Evolutionary conservation across 1,140 invertebrate genomes (phyloP).

Genomic region (Cecropterus lyciades): DNA sequence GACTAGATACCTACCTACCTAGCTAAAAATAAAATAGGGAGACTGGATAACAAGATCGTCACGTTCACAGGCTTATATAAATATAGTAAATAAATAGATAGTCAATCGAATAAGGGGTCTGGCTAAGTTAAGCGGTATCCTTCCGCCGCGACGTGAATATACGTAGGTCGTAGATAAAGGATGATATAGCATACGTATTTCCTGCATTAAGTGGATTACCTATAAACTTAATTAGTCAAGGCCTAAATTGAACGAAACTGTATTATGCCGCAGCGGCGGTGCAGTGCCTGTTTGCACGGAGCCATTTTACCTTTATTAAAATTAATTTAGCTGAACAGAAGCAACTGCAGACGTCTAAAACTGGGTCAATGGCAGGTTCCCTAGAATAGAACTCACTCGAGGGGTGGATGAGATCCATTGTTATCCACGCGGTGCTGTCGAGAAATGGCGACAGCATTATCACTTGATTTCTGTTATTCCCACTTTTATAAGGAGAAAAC

Average conservation of each 20-base stretch:
- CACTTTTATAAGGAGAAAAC: slow-evolving; percentile 12
- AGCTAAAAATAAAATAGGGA: too few species aligned
- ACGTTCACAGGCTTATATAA: too few species aligned
- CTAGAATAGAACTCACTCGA: slow-evolving; percentile 64
- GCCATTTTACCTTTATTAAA: slow-evolving; percentile 64
- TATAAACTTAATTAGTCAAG: slow-evolving; percentile 9
- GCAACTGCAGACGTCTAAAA: slow-evolving; percentile 44
- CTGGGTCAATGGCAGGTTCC: slow-evolving; percentile 64
- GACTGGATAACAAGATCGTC: too few species aligned
- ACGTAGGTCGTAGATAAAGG: too few species aligned
- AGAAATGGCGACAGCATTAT: slow-evolving; percentile 36
- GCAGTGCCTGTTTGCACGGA: slow-evolving; percentile 50
- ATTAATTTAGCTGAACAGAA: slow-evolving; percentile 57
- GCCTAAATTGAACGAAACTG: slow-evolving; percentile 1
- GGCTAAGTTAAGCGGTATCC: too few species aligned
- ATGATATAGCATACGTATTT: too few species aligned
- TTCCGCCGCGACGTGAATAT: too few species aligned
- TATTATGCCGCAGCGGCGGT: slow-evolving; percentile 39
- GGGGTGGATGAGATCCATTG: slow-evolving; percentile 62
- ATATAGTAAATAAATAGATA: too few species aligned
- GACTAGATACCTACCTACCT: too few species aligned
- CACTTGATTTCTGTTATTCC: slow-evolving; percentile 34
- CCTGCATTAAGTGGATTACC: not conserved
- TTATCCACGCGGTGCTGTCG: slow-evolving; percentile 42
- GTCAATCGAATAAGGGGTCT: too few species aligned